Conservation (phyloP, 2,797 vertebrate genomes). For the Garrulus glandarius region DNA sequence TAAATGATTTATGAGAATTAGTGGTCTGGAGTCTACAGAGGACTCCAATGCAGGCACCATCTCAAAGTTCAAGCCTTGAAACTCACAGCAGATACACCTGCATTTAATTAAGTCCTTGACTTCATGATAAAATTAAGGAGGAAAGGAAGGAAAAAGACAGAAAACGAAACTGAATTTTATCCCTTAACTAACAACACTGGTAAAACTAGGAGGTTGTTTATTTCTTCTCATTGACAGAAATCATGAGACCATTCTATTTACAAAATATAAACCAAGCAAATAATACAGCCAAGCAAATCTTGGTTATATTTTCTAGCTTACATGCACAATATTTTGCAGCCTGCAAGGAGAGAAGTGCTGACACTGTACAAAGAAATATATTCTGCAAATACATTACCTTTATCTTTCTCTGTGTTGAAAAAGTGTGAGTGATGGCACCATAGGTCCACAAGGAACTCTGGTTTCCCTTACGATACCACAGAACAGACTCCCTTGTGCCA, state of each 20-base stretch:
- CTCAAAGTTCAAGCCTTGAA: not conserved
- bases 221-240: not conserved
- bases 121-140: not conserved
- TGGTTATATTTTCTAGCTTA: not conserved
- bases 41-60: not conserved
- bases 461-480: constrained; percentile 75
- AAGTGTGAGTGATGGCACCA: constrained; percentile 67
- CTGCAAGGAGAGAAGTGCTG: not conserved
- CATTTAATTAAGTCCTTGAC: not conserved
- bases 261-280: not conserved
- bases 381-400: constrained; percentile 74
- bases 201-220: not conserved
- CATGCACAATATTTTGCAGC: not conserved
- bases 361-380: not conserved
- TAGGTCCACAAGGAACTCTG: constrained; percentile 76
- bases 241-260: not conserved
- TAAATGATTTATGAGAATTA: not conserved
- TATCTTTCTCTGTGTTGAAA: constrained; percentile 53
- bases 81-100: not conserved
- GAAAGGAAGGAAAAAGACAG: not conserved
- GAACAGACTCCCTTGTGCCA: not conserved
- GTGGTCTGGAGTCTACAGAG: not conserved
- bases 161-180: not conserved
- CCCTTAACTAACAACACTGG: not conserved
- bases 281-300: not conserved